phyloP scores from a whole-genome alignment of 2,797 vertebrate species.

The Pipistrellus nathusii region DNA sequence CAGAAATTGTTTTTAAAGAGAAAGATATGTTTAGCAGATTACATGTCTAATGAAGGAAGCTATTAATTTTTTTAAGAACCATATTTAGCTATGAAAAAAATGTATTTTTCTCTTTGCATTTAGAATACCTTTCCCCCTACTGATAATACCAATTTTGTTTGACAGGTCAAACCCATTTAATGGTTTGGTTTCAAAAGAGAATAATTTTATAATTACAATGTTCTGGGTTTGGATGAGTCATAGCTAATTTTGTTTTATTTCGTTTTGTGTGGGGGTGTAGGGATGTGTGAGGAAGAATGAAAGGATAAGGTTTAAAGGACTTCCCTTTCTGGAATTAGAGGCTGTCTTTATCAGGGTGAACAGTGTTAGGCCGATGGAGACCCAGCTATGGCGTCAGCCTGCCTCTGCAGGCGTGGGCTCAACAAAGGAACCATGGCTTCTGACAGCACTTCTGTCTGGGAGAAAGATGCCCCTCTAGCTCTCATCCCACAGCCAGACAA shows the following conservation, averaged over 20 bases:
- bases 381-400: neutral
- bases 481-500: neutral
- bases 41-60: neutral
- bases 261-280: neutral
- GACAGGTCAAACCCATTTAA: neutral
- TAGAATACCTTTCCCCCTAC: neutral
- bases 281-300: neutral
- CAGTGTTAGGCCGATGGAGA: neutral
- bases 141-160: neutral
- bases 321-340: neutral
- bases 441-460: neutral
- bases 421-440: neutral
- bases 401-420: neutral
- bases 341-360: neutral
- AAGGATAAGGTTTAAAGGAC: neutral
- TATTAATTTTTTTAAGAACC: neutral
- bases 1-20: slow-evolving; percentile 38
- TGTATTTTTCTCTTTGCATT: slow-evolving; percentile 16
- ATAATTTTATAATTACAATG: neutral
- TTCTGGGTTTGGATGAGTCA: neutral
- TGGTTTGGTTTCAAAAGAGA: slow-evolving; percentile 38
- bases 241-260: neutral
- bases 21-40: neutral
- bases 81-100: neutral
- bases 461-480: neutral